A percentile compares a stretch with the other conserved stretches of the same genome.
Conservation (phyloP, 2,113 vertebrate species). For the Callithrix jacchus region DNA sequence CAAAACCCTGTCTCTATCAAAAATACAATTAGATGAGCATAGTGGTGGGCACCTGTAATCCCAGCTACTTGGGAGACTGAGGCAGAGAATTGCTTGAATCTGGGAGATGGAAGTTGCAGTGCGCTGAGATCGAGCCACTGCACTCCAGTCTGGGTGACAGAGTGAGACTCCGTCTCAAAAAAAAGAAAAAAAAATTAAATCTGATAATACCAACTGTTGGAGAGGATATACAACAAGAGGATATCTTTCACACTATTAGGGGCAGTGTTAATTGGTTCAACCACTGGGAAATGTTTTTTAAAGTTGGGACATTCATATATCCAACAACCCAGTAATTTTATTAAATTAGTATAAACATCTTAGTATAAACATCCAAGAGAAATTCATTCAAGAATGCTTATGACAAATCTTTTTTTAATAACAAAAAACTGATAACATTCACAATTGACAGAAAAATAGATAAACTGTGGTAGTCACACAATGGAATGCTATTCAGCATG, state of each 20-base stretch:
- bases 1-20: too few species aligned
- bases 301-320: background rate
- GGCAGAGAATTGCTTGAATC: too few species aligned
- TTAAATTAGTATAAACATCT: too few species aligned
- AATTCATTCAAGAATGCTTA: background rate
- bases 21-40: too few species aligned
- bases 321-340: background rate
- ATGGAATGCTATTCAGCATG: background rate
- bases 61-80: too few species aligned
- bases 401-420: background rate
- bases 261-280: background rate
- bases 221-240: background rate
- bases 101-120: too few species aligned
- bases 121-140: too few species aligned
- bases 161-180: too few species aligned
- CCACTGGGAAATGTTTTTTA: constrained; percentile 5
- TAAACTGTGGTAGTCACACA: background rate
- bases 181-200: background rate
- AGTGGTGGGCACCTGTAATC: too few species aligned
- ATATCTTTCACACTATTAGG: background rate
- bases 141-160: too few species aligned
- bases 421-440: background rate
- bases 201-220: background rate
- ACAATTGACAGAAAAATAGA: background rate
- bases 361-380: background rate